These are phyloP conservation scores for Zophobas atratus DNA, from an alignment of 1,140 invertebrate genomes.

Conservation along the genomic window DNA sequence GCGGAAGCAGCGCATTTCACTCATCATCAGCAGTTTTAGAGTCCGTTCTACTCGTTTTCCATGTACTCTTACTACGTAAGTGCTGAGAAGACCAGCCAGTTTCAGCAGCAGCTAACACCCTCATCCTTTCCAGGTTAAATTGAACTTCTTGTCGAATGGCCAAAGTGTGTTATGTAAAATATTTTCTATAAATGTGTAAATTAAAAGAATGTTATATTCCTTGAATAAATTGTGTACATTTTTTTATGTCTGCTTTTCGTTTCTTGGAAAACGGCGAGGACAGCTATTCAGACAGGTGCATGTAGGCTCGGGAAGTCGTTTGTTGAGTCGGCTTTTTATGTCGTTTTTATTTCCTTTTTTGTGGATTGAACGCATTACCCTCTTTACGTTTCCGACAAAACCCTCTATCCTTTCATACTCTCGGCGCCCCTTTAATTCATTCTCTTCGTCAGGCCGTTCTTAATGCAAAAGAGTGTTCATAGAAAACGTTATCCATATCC, in stretches of 20 bases:
- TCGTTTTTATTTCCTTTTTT: too few species aligned
- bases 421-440: too few species aligned
- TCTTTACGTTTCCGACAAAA: too few species aligned
- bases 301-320: too few species aligned
- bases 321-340: too few species aligned
- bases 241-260: conserved; percentile 46
- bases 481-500: too few species aligned
- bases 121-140: conserved; percentile 22
- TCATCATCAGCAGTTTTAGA: conserved; percentile 39
- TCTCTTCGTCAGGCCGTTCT: too few species aligned
- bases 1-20: not conserved
- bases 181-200: conserved; percentile 58
- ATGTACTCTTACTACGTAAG: conserved; percentile 42
- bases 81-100: not conserved
- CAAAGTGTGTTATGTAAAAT: conserved; percentile 53
- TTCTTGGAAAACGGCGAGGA: not conserved
- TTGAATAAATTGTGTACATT: conserved; percentile 58
- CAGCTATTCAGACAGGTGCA: not conserved
- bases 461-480: too few species aligned
- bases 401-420: too few species aligned
- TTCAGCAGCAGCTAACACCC: conserved; percentile 10
- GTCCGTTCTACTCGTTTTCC: conserved; percentile 30
- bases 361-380: too few species aligned
- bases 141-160: conserved; percentile 40
- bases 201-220: conserved; percentile 53